Percentiles rank a stretch among this genome's conserved stretches.
Evolutionary conservation across 2,888 invertebrate genomes (phyloP).

Genomic region (Agonopterix alstromeriana): DNA sequence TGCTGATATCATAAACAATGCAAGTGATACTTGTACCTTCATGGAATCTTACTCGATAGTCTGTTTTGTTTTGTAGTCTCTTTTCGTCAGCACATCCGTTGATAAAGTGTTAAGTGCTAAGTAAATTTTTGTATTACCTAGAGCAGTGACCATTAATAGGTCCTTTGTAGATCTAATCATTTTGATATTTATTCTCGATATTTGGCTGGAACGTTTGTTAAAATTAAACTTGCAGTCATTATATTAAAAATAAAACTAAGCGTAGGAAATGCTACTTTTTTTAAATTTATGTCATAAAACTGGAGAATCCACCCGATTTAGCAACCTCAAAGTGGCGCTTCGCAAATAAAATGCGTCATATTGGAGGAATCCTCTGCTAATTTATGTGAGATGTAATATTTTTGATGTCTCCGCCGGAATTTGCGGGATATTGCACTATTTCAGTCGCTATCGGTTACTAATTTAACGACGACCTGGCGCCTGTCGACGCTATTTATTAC

Average conservation of each 20-base stretch:
- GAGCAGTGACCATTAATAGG: too few species aligned
- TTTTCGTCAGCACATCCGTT: background rate
- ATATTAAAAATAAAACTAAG: too few species aligned
- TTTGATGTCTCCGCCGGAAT: constrained; percentile 20
- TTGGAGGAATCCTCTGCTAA: constrained; percentile 17
- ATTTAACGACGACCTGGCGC: constrained; percentile 56
- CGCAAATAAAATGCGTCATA: constrained; percentile 20
- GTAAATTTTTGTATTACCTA: too few species aligned
- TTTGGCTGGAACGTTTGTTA: too few species aligned
- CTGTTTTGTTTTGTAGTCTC: background rate
- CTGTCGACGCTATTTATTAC: constrained; percentile 60
- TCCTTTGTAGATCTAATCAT: too few species aligned
- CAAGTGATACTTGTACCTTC: background rate
- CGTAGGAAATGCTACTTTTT: too few species aligned
- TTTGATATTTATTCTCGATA: too few species aligned
- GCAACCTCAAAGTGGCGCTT: too few species aligned
- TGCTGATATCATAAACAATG: background rate
- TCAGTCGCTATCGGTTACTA: constrained; percentile 43
- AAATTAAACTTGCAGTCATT: too few species aligned
- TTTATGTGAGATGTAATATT: constrained; percentile 14
- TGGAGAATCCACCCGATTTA: too few species aligned
- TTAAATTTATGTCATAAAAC: too few species aligned
- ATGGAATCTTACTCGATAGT: constrained; percentile 1
- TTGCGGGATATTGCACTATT: constrained; percentile 41
- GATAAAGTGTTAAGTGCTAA: too few species aligned